Evolutionary conservation across 2,797 vertebrate genomes (phyloP).

Genomic region (Syncerus caffer): DNA sequence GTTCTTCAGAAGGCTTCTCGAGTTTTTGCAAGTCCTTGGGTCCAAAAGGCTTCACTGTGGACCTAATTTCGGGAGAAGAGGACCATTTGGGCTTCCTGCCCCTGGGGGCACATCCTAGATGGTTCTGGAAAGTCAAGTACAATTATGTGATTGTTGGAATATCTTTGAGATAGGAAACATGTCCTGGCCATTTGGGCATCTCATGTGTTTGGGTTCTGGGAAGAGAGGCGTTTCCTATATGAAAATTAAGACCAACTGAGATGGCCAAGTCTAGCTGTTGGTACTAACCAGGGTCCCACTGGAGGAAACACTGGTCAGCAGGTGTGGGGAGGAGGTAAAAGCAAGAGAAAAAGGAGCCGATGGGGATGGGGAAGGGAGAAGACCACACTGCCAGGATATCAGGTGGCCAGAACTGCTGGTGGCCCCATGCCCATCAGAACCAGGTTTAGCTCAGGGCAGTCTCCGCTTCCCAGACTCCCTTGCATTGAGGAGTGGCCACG

Average conservation of each 20-base stretch:
- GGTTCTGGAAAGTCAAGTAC: background rate
- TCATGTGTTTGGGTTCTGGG: background rate
- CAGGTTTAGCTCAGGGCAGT: background rate
- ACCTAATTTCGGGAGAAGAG: background rate
- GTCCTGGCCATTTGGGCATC: background rate
- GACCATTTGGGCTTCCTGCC: background rate
- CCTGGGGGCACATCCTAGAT: background rate
- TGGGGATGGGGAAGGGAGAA: background rate
- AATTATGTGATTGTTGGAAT: background rate
- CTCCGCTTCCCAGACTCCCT: background rate
- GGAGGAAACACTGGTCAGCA: background rate
- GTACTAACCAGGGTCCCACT: background rate
- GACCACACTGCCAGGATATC: background rate
- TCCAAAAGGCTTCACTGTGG: background rate
- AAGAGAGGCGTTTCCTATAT: background rate
- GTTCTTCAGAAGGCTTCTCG: background rate
- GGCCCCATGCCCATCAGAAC: background rate
- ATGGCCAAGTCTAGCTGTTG: background rate
- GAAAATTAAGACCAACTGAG: background rate
- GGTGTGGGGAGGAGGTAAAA: background rate
- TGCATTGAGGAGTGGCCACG: fast-evolving
- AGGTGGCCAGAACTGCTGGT: background rate
- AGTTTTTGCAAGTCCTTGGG: background rate
- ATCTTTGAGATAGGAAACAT: background rate
- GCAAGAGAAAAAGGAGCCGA: background rate